phyloP scores from a whole-genome alignment of 2,888 invertebrate species.

The Syrphus vitripennis region DNA sequence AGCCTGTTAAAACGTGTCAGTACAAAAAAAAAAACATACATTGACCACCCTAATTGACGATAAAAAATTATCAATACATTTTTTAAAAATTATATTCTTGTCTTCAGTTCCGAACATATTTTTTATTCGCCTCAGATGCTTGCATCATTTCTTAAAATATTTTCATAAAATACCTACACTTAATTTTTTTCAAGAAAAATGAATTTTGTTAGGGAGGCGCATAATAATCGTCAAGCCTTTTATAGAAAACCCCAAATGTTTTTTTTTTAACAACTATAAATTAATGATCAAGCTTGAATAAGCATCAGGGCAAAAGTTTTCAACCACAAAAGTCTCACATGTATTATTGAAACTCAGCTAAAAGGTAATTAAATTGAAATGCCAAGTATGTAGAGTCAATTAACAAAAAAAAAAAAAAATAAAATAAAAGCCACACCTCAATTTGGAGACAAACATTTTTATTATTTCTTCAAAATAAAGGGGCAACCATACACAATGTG shows the following conservation, averaged over 20 bases:
- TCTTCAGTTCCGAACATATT: too few species aligned
- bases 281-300: conserved; percentile 16
- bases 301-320: neutral
- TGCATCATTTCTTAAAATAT: too few species aligned
- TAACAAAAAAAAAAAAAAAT: conserved; percentile 29
- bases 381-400: conserved; percentile 50
- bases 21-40: too few species aligned
- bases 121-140: too few species aligned
- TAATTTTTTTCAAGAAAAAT: neutral
- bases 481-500: neutral
- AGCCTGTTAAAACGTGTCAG: too few species aligned
- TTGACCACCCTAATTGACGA: too few species aligned
- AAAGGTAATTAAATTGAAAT: conserved; percentile 25
- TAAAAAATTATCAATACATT: too few species aligned
- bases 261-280: neutral
- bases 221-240: neutral
- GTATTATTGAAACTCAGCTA: neutral
- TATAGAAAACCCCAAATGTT: neutral
- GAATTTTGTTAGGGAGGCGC: neutral
- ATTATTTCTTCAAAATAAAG: neutral
- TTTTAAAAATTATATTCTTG: too few species aligned
- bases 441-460: conserved; percentile 23
- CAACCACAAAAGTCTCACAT: conserved; percentile 18
- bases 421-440: conserved; percentile 30
- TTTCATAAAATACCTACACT: too few species aligned